Evolutionary conservation across 2,888 invertebrate species (phyloP).

Genomic region (Eulithis prunata): DNA sequence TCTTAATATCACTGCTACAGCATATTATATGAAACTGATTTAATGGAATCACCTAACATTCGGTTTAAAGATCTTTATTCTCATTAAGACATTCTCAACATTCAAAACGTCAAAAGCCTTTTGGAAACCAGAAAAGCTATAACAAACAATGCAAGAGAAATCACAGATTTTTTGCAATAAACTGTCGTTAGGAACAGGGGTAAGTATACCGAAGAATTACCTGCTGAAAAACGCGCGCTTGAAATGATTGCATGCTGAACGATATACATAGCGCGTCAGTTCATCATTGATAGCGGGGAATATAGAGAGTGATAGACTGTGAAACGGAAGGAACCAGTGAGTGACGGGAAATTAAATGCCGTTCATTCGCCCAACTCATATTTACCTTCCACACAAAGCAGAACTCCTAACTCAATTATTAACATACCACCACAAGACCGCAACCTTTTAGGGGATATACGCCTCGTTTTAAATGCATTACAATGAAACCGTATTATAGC

Average conservation of each 20-base stretch:
- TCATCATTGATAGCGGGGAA: conserved; percentile 15
- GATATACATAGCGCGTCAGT: conserved; percentile 1
- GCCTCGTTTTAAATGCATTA: conserved; percentile 13
- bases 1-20: too few relatives aligned
- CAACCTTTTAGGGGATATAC: conserved; percentile 8
- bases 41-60: too few relatives aligned
- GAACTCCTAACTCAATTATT: conserved; percentile 33
- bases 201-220: conserved; percentile 17
- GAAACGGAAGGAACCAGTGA: conserved; percentile 51
- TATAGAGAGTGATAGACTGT: conserved; percentile 45
- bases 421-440: conserved; percentile 32
- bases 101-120: not conserved
- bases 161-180: conserved; percentile 25
- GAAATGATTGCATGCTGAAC: not conserved
- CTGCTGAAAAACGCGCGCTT: conserved; percentile 35
- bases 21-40: too few relatives aligned
- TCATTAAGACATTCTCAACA: too few relatives aligned
- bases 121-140: not conserved
- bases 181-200: conserved; percentile 44
- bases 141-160: not conserved
- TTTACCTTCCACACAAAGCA: conserved; percentile 42
- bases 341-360: conserved; percentile 57
- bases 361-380: conserved; percentile 47
- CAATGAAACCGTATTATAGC: not conserved
- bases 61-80: too few relatives aligned